Conservation (phyloP, 2,888 invertebrate genomes). For the Gymnoscelis rufifasciata region DNA sequence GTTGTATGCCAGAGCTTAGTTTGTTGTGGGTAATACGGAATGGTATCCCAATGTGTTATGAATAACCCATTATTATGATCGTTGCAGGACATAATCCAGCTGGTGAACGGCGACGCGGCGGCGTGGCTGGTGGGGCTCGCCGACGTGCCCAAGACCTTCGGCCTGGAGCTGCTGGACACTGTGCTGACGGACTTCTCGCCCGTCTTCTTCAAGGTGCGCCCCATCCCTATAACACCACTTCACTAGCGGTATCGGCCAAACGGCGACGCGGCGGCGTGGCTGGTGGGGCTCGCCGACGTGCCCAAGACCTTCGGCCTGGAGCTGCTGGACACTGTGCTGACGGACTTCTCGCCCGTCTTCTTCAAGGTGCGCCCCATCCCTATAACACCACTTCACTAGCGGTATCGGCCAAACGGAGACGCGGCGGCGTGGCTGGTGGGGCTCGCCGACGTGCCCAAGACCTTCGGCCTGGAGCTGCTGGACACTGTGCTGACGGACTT, state of each 20-base stretch:
- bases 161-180: conserved; percentile 95
- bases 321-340: conserved; percentile 94
- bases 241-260: too few relatives aligned
- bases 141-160: conserved; percentile 98
- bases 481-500: conserved; percentile 95
- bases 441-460: conserved; percentile 97
- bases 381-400: too few relatives aligned
- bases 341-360: conserved; percentile 90
- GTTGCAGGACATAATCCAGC: conserved; percentile 93
- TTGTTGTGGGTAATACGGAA: too few relatives aligned
- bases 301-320: conserved; percentile 98
- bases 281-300: conserved; percentile 97
- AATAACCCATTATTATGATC: too few relatives aligned
- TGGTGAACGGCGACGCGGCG: conserved; percentile 97
- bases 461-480: conserved; percentile 96
- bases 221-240: too few relatives aligned
- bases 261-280: conserved; percentile 97
- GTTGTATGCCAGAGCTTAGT: too few relatives aligned
- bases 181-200: conserved; percentile 91
- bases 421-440: conserved; percentile 97
- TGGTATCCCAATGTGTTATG: too few relatives aligned
- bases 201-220: conserved; percentile 88
- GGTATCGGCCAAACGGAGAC: too few relatives aligned
- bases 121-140: conserved; percentile 97
- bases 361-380: conserved; percentile 81